Base-by-base conservation (phyloP, 2,113 vertebrate genomes). In the Chiloscyllium plagiosum region DNA sequence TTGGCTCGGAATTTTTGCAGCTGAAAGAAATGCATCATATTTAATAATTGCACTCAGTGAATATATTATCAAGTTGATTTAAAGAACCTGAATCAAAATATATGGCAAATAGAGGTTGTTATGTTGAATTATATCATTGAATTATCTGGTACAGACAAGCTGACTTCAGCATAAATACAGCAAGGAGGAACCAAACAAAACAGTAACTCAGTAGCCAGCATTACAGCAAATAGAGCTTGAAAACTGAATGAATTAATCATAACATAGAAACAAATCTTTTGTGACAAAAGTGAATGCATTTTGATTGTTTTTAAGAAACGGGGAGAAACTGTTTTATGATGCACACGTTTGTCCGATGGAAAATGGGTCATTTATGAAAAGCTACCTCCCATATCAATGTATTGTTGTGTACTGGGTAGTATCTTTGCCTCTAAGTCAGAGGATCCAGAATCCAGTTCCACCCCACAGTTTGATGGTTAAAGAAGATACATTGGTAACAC, bases 71-170 rank as follows among this genome's bases (percentile, higher is more conserved):
- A 93, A 68, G 61, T 22, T 66, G 89, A 66, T 93, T 93, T n/a
- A 93, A 93, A 93, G n/a, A 19, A 6, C 22, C 89, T 93, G 89
- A 93, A 93, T 93, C 29, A 93, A 66, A 93, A 66, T 83, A 93
- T 33, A 22, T 93, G 65, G 61, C 33, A 66, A 93, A 66, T 65
- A 2, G 29, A 66, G 17, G 65, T 68, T 68, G 33, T 6, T 93
- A n/a, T 68, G 17, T 24, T 66, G 61, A 93, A 66, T 93, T 93
- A 93, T 66, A 68, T 66, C 37, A 66, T n/a, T 89, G 86, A 89
- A 65, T 61, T 89, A 89, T 33, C 29, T 65, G 56, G 5, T 92
- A 65, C 89, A 92, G 65, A 3, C 1, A 66, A 66, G 61, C 65
- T 66, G 89, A 66, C 33, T 92, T 66, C 89, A 19, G 61, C 17